A percentile compares a stretch with the other conserved stretches of the same genome.
phyloP scores from a whole-genome alignment of 2,888 invertebrate species.

The Globia sparganii region DNA sequence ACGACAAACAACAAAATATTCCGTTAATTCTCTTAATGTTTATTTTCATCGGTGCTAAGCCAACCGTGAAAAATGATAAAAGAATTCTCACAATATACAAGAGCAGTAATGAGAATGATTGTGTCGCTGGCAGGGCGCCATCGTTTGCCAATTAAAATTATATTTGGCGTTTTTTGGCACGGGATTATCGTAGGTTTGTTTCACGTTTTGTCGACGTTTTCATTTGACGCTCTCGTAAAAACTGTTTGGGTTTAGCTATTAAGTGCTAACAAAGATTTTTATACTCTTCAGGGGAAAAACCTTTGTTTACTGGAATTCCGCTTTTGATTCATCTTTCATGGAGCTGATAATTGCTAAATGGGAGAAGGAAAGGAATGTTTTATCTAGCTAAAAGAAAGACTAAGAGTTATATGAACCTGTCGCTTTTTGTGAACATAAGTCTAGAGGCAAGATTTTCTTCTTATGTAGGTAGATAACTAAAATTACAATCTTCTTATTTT shows the following conservation, averaged over 20 bases:
- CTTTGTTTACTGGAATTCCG: background rate
- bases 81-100: slow-evolving; percentile 57
- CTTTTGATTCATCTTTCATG: background rate
- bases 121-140: slow-evolving; percentile 62
- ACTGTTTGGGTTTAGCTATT: slow-evolving; percentile 24
- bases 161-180: slow-evolving; percentile 70
- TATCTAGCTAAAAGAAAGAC: background rate
- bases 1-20: slow-evolving; percentile 26
- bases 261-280: slow-evolving; percentile 10
- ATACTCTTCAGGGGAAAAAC: background rate
- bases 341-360: background rate
- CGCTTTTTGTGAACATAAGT: background rate
- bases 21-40: slow-evolving; percentile 20
- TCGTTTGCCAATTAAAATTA: slow-evolving; percentile 67
- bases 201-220: slow-evolving; percentile 54
- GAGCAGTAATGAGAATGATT: slow-evolving; percentile 61
- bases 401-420: background rate
- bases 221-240: slow-evolving; percentile 42
- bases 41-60: slow-evolving; percentile 51
- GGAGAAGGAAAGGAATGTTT: background rate
- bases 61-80: slow-evolving; percentile 57
- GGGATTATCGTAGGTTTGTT: slow-evolving; percentile 52
- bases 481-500: background rate
- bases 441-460: background rate
- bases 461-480: background rate